A percentile compares a stretch with the other conserved stretches of the same genome.
Evolutionary conservation across 2,113 vertebrate genomes (phyloP).

Genomic region (Pluvianellus socialis): DNA sequence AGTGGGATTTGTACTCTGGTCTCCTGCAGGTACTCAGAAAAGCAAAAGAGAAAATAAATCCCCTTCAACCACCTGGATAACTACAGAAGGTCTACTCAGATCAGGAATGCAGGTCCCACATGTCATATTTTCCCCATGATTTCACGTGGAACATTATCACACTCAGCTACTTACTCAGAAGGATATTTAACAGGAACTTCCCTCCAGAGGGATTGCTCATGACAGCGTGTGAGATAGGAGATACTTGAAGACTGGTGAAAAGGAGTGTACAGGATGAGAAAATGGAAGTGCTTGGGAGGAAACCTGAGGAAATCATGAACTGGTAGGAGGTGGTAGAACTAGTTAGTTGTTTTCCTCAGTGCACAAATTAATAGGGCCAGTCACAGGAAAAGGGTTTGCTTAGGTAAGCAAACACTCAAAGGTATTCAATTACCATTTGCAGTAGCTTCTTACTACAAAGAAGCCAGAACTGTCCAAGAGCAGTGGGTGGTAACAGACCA

Average conservation of each 20-base stretch:
- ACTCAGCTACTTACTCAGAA: constrained; percentile 29
- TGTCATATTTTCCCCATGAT: not conserved
- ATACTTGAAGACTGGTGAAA: not conserved
- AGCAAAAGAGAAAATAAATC: not conserved
- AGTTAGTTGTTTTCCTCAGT: not conserved
- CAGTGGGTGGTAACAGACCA: not conserved
- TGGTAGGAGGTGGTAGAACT: not conserved
- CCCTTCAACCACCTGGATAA: not conserved
- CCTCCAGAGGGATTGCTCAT: constrained; percentile 14
- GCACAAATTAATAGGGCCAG: not conserved
- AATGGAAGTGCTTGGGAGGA: not conserved
- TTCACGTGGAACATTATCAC: not conserved
- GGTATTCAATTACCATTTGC: not conserved
- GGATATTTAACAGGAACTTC: constrained; percentile 14
- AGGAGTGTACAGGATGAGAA: not conserved
- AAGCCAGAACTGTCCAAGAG: not conserved
- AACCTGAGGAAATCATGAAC: not conserved
- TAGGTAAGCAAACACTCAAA: constrained; percentile 6
- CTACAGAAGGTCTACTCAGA: not conserved
- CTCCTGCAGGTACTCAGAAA: not conserved
- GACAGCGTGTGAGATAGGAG: not conserved
- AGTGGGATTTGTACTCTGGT: not conserved
- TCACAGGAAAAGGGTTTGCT: constrained; percentile 5
- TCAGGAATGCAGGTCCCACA: not conserved
- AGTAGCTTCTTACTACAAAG: not conserved